Evolutionary conservation across 2,888 invertebrate genomes (phyloP).

Genomic region (Lepas anatifera): DNA sequence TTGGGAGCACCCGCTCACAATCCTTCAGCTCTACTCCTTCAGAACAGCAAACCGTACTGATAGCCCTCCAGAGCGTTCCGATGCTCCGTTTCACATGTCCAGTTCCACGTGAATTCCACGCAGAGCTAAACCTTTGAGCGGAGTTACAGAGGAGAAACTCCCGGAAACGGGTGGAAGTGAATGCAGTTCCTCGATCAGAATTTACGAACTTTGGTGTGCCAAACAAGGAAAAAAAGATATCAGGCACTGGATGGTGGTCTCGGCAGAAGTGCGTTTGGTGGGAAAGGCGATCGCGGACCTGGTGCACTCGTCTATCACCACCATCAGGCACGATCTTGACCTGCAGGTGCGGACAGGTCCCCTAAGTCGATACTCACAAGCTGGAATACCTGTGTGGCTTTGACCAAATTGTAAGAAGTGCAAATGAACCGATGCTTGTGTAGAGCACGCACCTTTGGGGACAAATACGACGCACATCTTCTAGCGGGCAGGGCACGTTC

Average conservation of each 20-base stretch:
- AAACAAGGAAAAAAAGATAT: neutral
- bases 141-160: conserved; percentile 6
- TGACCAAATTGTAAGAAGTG: neutral
- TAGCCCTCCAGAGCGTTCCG: conserved; percentile 2
- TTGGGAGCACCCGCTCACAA: conserved; percentile 12
- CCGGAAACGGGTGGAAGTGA: neutral
- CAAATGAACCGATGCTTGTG: conserved; percentile 6
- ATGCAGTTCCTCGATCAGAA: conserved; percentile 2
- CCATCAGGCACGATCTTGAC: neutral
- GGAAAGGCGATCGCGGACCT: neutral
- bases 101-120: conserved; percentile 2
- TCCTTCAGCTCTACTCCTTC: neutral
- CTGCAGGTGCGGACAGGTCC: conserved; percentile 2
- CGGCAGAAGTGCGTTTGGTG: neutral
- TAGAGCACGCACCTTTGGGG: neutral
- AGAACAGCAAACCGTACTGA: conserved; percentile 5
- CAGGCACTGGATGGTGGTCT: neutral
- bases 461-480: neutral
- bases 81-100: conserved; percentile 12
- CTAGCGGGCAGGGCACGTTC: conserved; percentile 8
- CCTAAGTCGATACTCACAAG: conserved; percentile 4
- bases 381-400: conserved; percentile 3
- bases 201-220: neutral
- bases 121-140: neutral
- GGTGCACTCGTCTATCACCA: neutral